Base-by-base conservation (phyloP, 2,113 vertebrate species). In the Psophia crepitans region DNA sequence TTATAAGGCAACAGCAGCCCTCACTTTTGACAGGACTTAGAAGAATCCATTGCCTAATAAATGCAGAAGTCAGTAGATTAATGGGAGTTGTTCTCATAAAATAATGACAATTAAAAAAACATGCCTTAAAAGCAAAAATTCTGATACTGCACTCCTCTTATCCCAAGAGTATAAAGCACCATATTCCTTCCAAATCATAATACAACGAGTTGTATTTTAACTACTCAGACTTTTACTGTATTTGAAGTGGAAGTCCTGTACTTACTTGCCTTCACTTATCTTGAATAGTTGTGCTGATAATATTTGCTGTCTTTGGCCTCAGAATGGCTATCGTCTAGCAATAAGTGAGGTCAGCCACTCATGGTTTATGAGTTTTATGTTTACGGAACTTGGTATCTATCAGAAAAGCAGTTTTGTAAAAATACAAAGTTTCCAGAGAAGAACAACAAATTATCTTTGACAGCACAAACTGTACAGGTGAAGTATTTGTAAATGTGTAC, bases 401-500 rank as follows among this genome's bases (percentile, higher is more conserved):
- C 35, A 83, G 12, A 35, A 69, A 88, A 85, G 21, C 7, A 1
- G 8, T 48, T 90, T 57, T 26, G 32, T 64, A 64, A 87, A 76
- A 58, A 75, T 7, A 64, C 1, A 33, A 15, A 60, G 17, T 80
- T 89, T 76, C 11, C 51, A 68, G 12, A 51, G n/a, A 86, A 76
- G 24, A 56, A 75, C 32, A 84, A 41, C 5, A 41, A 20, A 39
- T 20, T 49, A 30, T 30, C 73, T 60, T n/a, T 54, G 18, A 46
- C 3, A 73, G 41, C 24, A 68, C 19, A 65, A 81, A 57, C 28
- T 43, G 10, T 51, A 43, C 11, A 60, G 8, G 4, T 57, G 32
- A 88, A 54, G 5, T 39, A 69, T 9, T 17, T 37, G 24, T 21
- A 57, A 61, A 70, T 0, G 0, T 2, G 4, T 39, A 61, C 1